Evolutionary conservation across 2,888 invertebrate genomes (phyloP).

Genomic region (Microdon myrmicae): DNA sequence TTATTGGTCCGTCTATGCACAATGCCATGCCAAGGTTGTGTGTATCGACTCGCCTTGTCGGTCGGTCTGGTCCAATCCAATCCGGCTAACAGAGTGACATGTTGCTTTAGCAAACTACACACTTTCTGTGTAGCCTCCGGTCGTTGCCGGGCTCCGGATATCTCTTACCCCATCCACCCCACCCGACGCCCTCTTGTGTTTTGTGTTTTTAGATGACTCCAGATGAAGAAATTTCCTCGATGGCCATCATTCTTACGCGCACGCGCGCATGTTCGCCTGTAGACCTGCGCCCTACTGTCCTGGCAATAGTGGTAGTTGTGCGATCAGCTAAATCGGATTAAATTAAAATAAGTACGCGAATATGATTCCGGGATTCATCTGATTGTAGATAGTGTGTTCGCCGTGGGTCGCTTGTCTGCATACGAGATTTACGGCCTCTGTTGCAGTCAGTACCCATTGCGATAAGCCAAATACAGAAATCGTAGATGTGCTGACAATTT

Average conservation of each 20-base stretch:
- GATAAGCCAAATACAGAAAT: conserved; percentile 36
- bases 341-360: conserved; percentile 49
- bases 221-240: conserved; percentile 50
- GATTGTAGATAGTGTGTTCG: conserved; percentile 35
- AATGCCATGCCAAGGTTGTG: conserved; percentile 24
- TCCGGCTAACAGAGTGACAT: conserved; percentile 48
- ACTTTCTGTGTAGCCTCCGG: conserved; percentile 43
- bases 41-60: conserved; percentile 38
- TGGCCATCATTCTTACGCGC: conserved; percentile 40
- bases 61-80: conserved; percentile 45
- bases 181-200: no score
- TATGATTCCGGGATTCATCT: conserved; percentile 48
- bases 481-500: conserved; percentile 47
- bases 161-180: no score
- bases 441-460: conserved; percentile 36
- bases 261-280: conserved; percentile 22
- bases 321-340: conserved; percentile 52
- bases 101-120: conserved; percentile 48
- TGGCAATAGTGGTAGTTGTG: conserved; percentile 30
- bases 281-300: conserved; percentile 41
- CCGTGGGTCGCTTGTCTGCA: conserved; percentile 16
- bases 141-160: conserved; percentile 1
- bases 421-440: conserved; percentile 45
- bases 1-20: conserved; percentile 51
- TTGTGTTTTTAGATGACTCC: conserved; percentile 34